phyloP scores from a whole-genome alignment of 2,888 invertebrate genomes.

The Nephrocerus scutellatus region DNA sequence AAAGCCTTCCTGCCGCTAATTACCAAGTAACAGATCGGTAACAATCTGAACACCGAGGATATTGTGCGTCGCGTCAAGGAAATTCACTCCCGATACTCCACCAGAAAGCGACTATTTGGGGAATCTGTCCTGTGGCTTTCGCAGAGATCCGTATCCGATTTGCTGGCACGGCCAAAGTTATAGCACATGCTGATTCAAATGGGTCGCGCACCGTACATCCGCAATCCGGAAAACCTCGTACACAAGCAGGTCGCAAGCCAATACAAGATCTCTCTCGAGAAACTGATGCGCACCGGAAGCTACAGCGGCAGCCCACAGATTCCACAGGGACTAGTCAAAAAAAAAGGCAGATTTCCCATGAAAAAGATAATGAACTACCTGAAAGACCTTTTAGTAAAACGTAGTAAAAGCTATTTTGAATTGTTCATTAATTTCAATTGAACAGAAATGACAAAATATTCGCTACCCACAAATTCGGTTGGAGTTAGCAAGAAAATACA shows the following conservation, averaged over 20 bases:
- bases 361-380: slow-evolving; percentile 71
- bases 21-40: slow-evolving; percentile 98
- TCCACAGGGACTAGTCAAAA: slow-evolving; percentile 61
- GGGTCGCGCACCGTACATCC: slow-evolving; percentile 91
- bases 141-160: slow-evolving; percentile 95
- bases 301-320: slow-evolving; percentile 78
- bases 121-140: slow-evolving; percentile 95
- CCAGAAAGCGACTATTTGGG: slow-evolving; percentile 96
- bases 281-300: slow-evolving; percentile 91
- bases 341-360: slow-evolving; percentile 62
- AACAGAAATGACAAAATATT: too few species aligned
- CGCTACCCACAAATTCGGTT: too few species aligned
- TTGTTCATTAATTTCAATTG: too few species aligned
- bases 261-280: slow-evolving; percentile 96
- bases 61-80: slow-evolving; percentile 95
- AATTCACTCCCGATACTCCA: slow-evolving; percentile 89
- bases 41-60: slow-evolving; percentile 96
- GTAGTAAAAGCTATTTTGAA: too few species aligned
- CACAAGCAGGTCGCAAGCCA: slow-evolving; percentile 94
- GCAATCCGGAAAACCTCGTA: slow-evolving; percentile 95
- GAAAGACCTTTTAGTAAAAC: too few species aligned
- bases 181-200: slow-evolving; percentile 99
- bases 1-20: slow-evolving; percentile 96
- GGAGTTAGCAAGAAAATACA: too few species aligned
- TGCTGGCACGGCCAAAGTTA: slow-evolving; percentile 93